phyloP scores from a whole-genome alignment of 2,888 invertebrate species.

The Drosophila histrio region DNA sequence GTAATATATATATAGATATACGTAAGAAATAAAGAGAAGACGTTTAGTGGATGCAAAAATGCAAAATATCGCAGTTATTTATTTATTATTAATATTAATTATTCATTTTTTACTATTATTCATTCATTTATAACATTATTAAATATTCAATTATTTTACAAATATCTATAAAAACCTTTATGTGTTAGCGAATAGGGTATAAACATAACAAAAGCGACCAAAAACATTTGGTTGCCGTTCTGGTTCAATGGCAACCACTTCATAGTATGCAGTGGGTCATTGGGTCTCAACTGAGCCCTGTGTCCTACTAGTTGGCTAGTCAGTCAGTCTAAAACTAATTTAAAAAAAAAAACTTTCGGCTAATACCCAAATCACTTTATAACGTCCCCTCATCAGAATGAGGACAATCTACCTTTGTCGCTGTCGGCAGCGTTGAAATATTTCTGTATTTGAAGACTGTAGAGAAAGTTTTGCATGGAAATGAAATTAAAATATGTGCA shows the following conservation, averaged over 20 bases:
- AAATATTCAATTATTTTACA: not conserved
- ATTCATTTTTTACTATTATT: too few species aligned
- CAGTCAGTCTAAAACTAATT: not conserved
- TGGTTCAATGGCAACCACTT: constrained; percentile 47
- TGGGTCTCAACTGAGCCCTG: not conserved
- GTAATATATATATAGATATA: too few species aligned
- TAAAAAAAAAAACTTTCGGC: constrained; percentile 6
- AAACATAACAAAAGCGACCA: constrained; percentile 3
- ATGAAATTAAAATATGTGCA: not conserved
- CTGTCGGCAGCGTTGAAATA: not conserved
- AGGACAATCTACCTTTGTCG: not conserved
- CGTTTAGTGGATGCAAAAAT: too few species aligned
- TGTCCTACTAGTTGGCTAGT: constrained; percentile 18
- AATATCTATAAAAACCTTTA: not conserved
- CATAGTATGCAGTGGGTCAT: constrained; percentile 19
- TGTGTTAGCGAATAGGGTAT: not conserved
- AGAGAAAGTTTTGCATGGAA: not conserved
- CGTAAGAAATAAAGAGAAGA: too few species aligned
- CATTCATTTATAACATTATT: too few species aligned
- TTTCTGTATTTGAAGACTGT: not conserved
- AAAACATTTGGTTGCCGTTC: constrained; percentile 13
- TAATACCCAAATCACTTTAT: constrained; percentile 5
- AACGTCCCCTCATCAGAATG: not conserved
- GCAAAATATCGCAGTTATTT: too few species aligned
- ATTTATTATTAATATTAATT: too few species aligned